Base-by-base conservation (phyloP, 2,113 vertebrate species). In the Suricata suricatta region DNA sequence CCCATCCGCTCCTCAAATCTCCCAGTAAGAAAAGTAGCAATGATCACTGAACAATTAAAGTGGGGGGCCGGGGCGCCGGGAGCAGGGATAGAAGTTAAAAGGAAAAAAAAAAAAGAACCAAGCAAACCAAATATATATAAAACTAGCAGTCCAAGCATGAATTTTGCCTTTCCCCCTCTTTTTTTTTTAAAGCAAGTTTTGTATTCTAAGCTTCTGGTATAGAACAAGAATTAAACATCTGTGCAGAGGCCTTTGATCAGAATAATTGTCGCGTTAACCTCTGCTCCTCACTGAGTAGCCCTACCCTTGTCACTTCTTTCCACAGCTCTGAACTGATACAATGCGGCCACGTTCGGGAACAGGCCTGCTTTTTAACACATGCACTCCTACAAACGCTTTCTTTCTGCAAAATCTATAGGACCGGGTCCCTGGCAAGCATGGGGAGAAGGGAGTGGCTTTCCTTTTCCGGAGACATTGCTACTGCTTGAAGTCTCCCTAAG, bases 141-240 rank as follows among this genome's bases (percentile, higher is more conserved):
- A 88, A 54, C 17, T 52, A 44, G 16, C 84, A 90, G 33, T 47
- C 94, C 35, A 54, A 80, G 44, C 25, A 35, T 11, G n/a, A 86
- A 38, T 90, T 97, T 84, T 71, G 21, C 21, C 74, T 68, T 33
- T 47, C 17, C 1, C 19, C n/a, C 31, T 79, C 52, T 23, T 33
- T 50, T 23, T 33, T 50, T 71, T 87, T 79, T 71, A 33, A 72
- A 68, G 5, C 8, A 54, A 41, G 10, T 14, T 92, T 84, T 85
- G 33, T 15, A 7, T 76, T 72, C 60, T 79, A 77, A 54, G 74
- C 21, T 76, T 90, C 31, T 91, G n/a, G 31, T 83, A 63, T 71
- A 90, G 77, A 71, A 95, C 88, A 91, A 60, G 19, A 89, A 74
- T 66, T 79, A 90, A 72, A 69, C 2, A 41, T 77, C 54, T 60